Base-by-base conservation (phyloP, 2,113 vertebrate genomes). In the Oryzias javanicus region DNA sequence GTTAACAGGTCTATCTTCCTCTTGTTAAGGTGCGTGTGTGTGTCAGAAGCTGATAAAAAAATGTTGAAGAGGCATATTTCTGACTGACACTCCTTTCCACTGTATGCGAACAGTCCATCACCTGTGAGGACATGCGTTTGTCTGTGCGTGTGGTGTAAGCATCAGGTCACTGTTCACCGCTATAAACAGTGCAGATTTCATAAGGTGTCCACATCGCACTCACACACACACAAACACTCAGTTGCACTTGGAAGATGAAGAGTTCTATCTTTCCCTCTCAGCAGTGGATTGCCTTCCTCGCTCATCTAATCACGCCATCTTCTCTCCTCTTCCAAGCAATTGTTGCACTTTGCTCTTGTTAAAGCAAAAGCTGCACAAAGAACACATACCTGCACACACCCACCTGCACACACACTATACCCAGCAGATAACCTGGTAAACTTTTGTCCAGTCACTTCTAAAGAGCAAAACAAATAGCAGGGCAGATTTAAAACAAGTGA, bases 231-330 rank as follows among this genome's bases (percentile, higher is more conserved):
- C 51, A 57, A 47, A 69, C 53, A 54, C 42, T 57, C 63, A 55
- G 8, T 35, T 35, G 35, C 72, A 70, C 63, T 59, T 41, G 42
- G 72, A 83, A 89, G 80, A 86, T 80, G 84, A 85, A 83, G 85
- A 88, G 84, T 84, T 86, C 81, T 78, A 84, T 86, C 86, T 82
- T 76, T 83, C 75, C 77, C 82, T 68, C 79, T 82, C 78, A 89
- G 70, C 76, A 74, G 73, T 72, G 85, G 79, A 91, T 89, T 89
- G 89, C 86, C 86, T 87, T 80, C 59, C 72, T 85, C 80, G 61
- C 84, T 81, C 83, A 79, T 89, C 86, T 88, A 88, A 90, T 91
- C 89, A 90, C 79, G 59, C 76, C 79, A 89, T 90, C 88, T 90
- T 89, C 90, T 85, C 84, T 86, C 83, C 85, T 86, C 84, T 63